phyloP scores from a whole-genome alignment of 2,797 vertebrate genomes.

The Erpetoichthys calabaricus region DNA sequence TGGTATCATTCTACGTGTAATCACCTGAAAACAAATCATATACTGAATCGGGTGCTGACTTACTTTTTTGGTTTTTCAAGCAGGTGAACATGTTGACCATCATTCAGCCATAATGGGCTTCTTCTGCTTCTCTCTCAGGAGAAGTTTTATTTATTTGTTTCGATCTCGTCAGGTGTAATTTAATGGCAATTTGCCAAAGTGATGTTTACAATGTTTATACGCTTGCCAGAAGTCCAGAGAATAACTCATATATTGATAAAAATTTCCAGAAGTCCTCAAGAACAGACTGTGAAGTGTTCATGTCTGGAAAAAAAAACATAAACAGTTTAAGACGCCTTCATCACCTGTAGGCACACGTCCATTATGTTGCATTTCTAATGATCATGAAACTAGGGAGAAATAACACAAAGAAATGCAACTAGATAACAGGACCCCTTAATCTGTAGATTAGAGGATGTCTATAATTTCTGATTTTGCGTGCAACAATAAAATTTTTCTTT shows the following conservation, averaged over 20 bases:
- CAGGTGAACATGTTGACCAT: constrained; percentile 8
- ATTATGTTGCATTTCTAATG: neutral
- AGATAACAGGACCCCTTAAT: no score
- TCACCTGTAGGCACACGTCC: no score
- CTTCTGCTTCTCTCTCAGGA: constrained; percentile 27
- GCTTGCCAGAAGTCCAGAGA: constrained; percentile 56
- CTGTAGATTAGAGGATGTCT: no score
- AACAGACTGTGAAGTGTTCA: constrained; percentile 15
- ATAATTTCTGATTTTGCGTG: no score
- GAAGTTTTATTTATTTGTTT: constrained; percentile 26
- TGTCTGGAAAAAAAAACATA: constrained; percentile 25
- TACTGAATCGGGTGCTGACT: no score
- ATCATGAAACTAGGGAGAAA: neutral
- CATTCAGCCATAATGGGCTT: constrained; percentile 56
- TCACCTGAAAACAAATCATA: neutral
- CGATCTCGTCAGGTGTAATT: constrained; percentile 22
- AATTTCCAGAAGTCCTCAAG: constrained; percentile 32
- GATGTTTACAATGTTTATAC: constrained; percentile 50
- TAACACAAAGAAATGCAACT: no score
- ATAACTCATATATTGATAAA: constrained; percentile 49
- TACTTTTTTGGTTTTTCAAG: no score
- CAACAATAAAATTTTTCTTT: no score
- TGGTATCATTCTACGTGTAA: no score
- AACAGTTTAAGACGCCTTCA: no score
- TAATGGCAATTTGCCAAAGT: constrained; percentile 50